Conservation (phyloP, 2,113 vertebrate genomes). For the Phrynosoma blainvillii region DNA sequence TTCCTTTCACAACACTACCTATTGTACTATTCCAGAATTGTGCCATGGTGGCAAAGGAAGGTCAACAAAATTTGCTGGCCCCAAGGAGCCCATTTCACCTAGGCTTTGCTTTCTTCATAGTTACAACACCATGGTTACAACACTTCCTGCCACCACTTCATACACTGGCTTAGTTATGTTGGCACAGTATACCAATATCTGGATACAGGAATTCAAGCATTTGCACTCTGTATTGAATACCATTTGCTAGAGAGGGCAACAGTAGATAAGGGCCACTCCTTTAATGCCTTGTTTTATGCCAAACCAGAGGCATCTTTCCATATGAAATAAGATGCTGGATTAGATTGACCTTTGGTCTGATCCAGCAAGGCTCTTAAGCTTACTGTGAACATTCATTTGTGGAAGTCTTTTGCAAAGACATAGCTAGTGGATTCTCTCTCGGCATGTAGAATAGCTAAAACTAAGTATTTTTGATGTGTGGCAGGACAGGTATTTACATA, state of each 20-base stretch:
- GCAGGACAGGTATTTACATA: not conserved
- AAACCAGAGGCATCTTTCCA: not conserved
- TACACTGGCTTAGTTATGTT: too few relatives aligned
- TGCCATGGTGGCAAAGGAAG: too few relatives aligned
- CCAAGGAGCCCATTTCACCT: too few relatives aligned
- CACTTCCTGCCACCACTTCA: too few relatives aligned
- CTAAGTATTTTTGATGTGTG: not conserved
- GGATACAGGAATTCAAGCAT: too few relatives aligned
- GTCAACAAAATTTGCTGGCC: too few relatives aligned
- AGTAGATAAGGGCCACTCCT: not conserved
- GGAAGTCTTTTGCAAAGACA: not conserved
- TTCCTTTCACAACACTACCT: too few relatives aligned
- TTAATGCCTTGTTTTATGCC: not conserved
- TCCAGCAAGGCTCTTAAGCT: not conserved
- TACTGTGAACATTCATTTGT: not conserved
- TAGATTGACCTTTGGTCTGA: not conserved
- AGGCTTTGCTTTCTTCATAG: too few relatives aligned
- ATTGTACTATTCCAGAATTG: too few relatives aligned
- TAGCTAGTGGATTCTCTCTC: too few relatives aligned
- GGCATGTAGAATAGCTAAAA: not conserved
- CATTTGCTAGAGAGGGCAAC: not conserved
- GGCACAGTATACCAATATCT: too few relatives aligned
- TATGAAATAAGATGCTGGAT: not conserved
- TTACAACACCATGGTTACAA: too few relatives aligned
- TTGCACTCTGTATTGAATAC: not conserved